Conservation (phyloP, 2,888 invertebrate genomes). For the Drosophila recens region DNA sequence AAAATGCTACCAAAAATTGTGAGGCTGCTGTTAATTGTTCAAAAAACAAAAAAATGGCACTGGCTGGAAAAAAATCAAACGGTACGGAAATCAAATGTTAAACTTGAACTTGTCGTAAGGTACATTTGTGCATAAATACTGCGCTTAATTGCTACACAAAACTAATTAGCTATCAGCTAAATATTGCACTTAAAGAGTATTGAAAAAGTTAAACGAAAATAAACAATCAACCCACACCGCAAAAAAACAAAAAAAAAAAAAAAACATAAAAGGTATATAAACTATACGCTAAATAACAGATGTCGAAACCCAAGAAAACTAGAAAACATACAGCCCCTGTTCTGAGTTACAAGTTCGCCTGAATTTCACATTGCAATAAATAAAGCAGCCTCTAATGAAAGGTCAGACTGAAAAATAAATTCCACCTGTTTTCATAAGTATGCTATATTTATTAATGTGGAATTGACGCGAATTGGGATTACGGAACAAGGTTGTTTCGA, state of each 20-base stretch:
- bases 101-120: slow-evolving; percentile 63
- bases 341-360: neutral
- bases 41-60: slow-evolving; percentile 64
- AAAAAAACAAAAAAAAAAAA: slow-evolving; percentile 23
- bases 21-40: slow-evolving; percentile 41
- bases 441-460: neutral
- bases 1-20: slow-evolving; percentile 44
- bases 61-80: slow-evolving; percentile 78
- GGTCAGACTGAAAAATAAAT: neutral
- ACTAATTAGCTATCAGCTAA: slow-evolving; percentile 55
- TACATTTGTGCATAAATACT: slow-evolving; percentile 81
- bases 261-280: slow-evolving; percentile 6
- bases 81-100: slow-evolving; percentile 57
- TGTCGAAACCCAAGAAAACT: slow-evolving; percentile 34
- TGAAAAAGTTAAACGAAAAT: slow-evolving; percentile 10
- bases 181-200: slow-evolving; percentile 58
- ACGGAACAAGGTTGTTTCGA: slow-evolving; percentile 1
- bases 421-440: neutral
- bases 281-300: slow-evolving; percentile 31
- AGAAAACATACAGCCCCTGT: slow-evolving; percentile 23
- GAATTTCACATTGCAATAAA: neutral
- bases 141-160: slow-evolving; percentile 57
- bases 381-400: neutral
- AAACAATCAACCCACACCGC: slow-evolving; percentile 53
- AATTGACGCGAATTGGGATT: slow-evolving; percentile 2